Evolutionary conservation across 2,113 vertebrate species (phyloP).

Genomic region (Rostratula benghalensis): DNA sequence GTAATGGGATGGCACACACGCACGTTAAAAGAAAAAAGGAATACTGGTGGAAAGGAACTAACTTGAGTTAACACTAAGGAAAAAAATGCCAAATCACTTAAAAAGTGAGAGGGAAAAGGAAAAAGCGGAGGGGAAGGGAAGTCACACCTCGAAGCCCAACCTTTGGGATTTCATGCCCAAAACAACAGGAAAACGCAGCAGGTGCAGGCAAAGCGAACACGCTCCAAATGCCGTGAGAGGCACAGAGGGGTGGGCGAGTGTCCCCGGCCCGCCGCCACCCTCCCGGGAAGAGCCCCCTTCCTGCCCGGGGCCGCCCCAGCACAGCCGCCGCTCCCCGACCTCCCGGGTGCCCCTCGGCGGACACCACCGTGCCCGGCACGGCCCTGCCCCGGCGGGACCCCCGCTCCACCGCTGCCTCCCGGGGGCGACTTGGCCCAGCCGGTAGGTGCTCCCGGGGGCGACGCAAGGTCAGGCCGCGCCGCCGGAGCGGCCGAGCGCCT

Average conservation of each 20-base stretch:
- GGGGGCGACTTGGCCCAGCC: background rate
- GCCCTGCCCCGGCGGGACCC: background rate
- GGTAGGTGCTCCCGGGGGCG: background rate
- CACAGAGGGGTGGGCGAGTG: background rate
- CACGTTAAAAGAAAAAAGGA: too few relatives aligned
- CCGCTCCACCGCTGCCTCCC: background rate
- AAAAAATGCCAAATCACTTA: background rate
- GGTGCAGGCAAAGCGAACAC: fast-evolving
- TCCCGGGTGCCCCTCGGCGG: background rate
- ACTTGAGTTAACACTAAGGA: background rate
- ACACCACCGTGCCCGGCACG: background rate
- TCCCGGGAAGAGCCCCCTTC: background rate
- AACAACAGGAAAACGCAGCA: background rate
- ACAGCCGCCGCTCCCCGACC: background rate
- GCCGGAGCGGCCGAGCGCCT: background rate
- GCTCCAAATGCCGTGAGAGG: fast-evolving
- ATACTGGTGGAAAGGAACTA: background rate
- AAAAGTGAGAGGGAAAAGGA: background rate
- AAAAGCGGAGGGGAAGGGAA: background rate
- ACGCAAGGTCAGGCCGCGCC: background rate
- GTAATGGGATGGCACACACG: background rate
- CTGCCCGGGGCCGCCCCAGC: background rate
- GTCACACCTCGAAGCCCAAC: background rate
- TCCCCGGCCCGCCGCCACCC: background rate
- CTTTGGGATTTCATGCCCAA: background rate